Evolutionary conservation across 2,888 invertebrate genomes (phyloP), one percentile per base, ranked within the genome.

Genomic region (Andrena trimmerana): DNA sequence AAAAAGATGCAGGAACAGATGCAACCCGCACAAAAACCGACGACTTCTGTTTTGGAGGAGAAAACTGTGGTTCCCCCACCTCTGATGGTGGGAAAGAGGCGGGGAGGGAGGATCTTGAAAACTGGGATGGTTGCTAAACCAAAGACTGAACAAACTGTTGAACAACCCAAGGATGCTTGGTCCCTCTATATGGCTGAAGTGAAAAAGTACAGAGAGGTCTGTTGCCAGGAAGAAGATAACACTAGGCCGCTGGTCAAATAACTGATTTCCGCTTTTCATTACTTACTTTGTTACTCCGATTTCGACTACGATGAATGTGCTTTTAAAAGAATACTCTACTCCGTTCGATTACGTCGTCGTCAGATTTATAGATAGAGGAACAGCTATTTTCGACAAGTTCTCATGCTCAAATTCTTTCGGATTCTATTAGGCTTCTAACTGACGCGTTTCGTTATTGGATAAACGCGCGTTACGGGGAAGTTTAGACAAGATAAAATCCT

Each of bases 161-260:
- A 96, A 87, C 95, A 95, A 84, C 96, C 97, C 0, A 97, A 97
- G 92, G 98, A 98, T 94, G 98, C 98, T 16, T 98, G 98, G 98
- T 97, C 98, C 0, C 95, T 98, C 33, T 99, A 99, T 93, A 97
- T 98, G 96, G 97, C 97, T 82, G 99, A 98, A 95, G 98, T 99
- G 24, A 97, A 98, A 92, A 97, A 97, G 92, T 99, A 98, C 93
- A 97, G 98, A 92, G 98, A 98, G 94, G 97, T 98, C 72, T 98
- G 98, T 84, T 98, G 98, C 94, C 98, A 98, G 94, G 98, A 98
- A 90, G 98, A 98, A 92, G 96, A 97, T 86, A 98, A 98, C 94
- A 98, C 98, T 63, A 96, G 98, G 90, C 98, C 98, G 8, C 96
- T 99, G 84, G 98, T 98, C 82, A 98, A 98, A 96, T 98, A 96